A percentile compares a stretch with the other conserved stretches of the same genome.
phyloP scores from a whole-genome alignment of 2,888 invertebrate species.

The Pemphredon lugubris region DNA sequence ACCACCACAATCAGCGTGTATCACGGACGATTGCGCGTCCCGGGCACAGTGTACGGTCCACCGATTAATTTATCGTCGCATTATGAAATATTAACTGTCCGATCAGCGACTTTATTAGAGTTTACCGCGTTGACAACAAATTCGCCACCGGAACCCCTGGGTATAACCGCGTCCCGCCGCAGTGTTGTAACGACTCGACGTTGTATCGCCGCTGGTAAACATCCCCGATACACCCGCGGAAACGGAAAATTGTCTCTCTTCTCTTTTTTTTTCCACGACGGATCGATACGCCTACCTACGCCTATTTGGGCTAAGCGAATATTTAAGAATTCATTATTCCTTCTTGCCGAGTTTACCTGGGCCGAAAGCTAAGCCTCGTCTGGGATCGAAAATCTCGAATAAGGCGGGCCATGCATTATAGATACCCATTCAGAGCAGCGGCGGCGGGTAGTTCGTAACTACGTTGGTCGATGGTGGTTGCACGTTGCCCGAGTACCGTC shows the following conservation, averaged over 20 bases:
- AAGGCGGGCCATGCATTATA: conserved; percentile 74
- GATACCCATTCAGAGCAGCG: conserved; percentile 70
- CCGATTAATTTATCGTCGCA: conserved; percentile 58
- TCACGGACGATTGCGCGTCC: conserved; percentile 44
- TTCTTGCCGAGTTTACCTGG: conserved; percentile 47
- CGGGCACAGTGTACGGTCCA: conserved; percentile 9
- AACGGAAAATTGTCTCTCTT: conserved; percentile 24
- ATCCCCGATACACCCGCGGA: neutral
- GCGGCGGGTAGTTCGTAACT: conserved; percentile 60
- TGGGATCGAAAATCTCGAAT: conserved; percentile 73
- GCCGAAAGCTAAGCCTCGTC: conserved; percentile 62
- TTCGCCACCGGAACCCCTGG: conserved; percentile 6
- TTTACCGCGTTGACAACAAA: conserved; percentile 42
- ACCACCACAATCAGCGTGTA: conserved; percentile 48
- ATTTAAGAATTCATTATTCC: conserved; percentile 68
- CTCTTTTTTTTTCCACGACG: conserved; percentile 6
- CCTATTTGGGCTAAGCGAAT: conserved; percentile 58
- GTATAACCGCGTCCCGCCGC: conserved; percentile 29
- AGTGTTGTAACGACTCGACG: neutral
- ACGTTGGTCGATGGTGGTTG: conserved; percentile 60
- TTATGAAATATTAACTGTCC: conserved; percentile 58
- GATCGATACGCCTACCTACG: conserved; percentile 45
- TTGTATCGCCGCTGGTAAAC: neutral
- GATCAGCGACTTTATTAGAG: conserved; percentile 50
- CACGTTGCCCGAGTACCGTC: conserved; percentile 38